Evolutionary conservation across 2,888 invertebrate species (phyloP).

Genomic region (Xanthorhoe spadicearia): DNA sequence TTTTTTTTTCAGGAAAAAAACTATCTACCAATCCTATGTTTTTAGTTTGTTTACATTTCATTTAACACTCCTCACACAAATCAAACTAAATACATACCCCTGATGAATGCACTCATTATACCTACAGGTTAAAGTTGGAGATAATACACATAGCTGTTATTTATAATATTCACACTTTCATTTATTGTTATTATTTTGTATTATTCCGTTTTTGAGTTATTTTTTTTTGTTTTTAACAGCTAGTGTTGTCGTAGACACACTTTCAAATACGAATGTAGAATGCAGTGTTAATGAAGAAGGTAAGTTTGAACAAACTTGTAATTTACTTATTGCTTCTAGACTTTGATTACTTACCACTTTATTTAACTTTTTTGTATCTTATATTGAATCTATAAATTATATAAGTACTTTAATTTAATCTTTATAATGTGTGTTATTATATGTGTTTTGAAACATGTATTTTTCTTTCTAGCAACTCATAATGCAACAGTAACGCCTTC

Average conservation of each 20-base stretch:
- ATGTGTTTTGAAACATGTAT: background rate
- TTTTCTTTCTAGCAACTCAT: slow-evolving; percentile 14
- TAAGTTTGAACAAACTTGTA: slow-evolving; percentile 17
- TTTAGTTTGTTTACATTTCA: background rate
- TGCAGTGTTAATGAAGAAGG: slow-evolving; percentile 8
- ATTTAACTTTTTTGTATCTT: too few species aligned
- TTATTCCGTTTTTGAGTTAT: background rate
- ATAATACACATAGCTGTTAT: too few species aligned
- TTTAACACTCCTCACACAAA: background rate
- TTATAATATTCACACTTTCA: too few species aligned
- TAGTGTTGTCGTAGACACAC: background rate
- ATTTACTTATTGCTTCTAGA: background rate
- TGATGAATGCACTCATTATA: background rate
- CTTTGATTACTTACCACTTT: too few species aligned
- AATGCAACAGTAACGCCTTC: slow-evolving; percentile 1
- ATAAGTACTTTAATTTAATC: too few species aligned
- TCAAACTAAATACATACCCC: background rate
- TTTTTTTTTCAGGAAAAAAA: background rate
- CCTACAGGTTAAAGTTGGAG: too few species aligned
- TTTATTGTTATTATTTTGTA: background rate
- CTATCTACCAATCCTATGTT: background rate
- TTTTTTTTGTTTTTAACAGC: slow-evolving; percentile 17
- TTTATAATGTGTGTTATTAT: too few species aligned
- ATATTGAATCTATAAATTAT: too few species aligned
- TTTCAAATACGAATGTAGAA: slow-evolving; percentile 12